A percentile compares a stretch with the other conserved stretches of the same genome.
Conservation (phyloP, 2,113 vertebrate genomes). For the Tupaia chinensis region DNA sequence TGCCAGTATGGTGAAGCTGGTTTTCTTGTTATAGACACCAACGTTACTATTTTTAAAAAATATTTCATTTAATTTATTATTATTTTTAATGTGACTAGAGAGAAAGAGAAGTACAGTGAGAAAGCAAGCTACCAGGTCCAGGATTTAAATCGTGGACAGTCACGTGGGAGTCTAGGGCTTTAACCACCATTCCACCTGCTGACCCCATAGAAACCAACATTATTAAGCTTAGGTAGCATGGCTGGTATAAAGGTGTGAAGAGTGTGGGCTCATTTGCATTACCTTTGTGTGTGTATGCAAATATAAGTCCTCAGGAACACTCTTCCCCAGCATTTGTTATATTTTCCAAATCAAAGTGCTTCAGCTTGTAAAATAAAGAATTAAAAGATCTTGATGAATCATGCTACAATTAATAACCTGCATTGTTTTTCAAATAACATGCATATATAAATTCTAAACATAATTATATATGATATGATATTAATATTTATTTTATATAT, state of each 20-base stretch:
- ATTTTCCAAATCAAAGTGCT: background rate
- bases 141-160: too few relatives aligned
- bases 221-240: background rate
- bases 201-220: background rate
- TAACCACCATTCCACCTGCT: too few relatives aligned
- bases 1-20: background rate
- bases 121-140: too few relatives aligned
- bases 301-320: background rate
- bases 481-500: background rate
- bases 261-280: background rate
- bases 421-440: background rate
- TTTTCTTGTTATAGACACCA: background rate
- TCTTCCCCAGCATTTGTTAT: background rate
- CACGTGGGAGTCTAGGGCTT: too few relatives aligned
- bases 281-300: too few relatives aligned
- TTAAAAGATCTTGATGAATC: background rate
- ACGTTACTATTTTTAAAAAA: background rate
- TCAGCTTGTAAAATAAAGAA: background rate
- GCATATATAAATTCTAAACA: background rate
- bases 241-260: too few relatives aligned
- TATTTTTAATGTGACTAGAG: too few relatives aligned
- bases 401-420: background rate
- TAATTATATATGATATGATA: background rate
- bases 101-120: too few relatives aligned
- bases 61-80: too few relatives aligned